phyloP scores from a whole-genome alignment of 1,140 invertebrate species.

The Brevipalpus yothersi region DNA sequence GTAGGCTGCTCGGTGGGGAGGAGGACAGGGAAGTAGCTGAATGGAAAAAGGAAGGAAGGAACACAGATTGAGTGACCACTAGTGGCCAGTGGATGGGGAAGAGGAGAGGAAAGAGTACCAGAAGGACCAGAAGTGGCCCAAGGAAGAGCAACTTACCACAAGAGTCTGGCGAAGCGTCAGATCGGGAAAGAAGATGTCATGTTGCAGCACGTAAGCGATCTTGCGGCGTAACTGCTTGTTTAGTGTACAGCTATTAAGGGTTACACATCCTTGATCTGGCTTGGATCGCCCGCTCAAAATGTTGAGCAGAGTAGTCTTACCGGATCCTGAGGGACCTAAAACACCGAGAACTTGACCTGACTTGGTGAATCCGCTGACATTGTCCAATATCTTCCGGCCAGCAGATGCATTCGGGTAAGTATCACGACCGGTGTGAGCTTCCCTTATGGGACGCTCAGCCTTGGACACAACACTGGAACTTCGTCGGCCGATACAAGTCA shows the following conservation, averaged over 20 bases:
- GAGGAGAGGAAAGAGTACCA: neutral
- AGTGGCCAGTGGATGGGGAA: no score
- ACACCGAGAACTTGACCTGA: slow-evolving; percentile 53
- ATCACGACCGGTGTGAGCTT: no score
- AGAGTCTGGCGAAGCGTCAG: slow-evolving; percentile 52
- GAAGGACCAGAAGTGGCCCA: no score
- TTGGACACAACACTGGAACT: no score
- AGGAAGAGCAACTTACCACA: slow-evolving; percentile 25
- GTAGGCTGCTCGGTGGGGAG: no score
- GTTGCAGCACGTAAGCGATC: slow-evolving; percentile 59
- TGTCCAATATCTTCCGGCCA: slow-evolving; percentile 30
- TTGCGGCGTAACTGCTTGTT: slow-evolving; percentile 45
- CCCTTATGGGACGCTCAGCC: no score
- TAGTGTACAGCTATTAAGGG: slow-evolving; percentile 42
- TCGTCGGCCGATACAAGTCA: neutral
- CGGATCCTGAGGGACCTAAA: slow-evolving; percentile 53
- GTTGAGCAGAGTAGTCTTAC: slow-evolving; percentile 58
- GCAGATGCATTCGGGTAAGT: neutral
- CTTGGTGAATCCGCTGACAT: slow-evolving; percentile 43
- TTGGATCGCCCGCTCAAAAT: slow-evolving; percentile 40
- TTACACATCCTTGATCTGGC: slow-evolving; percentile 37
- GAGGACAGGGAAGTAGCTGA: no score
- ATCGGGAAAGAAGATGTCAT: slow-evolving; percentile 58
- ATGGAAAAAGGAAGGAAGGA: no score
- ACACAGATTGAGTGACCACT: no score